Evolutionary conservation across 2,113 vertebrate species (phyloP).

Genomic region (Dasyurus viverrinus): DNA sequence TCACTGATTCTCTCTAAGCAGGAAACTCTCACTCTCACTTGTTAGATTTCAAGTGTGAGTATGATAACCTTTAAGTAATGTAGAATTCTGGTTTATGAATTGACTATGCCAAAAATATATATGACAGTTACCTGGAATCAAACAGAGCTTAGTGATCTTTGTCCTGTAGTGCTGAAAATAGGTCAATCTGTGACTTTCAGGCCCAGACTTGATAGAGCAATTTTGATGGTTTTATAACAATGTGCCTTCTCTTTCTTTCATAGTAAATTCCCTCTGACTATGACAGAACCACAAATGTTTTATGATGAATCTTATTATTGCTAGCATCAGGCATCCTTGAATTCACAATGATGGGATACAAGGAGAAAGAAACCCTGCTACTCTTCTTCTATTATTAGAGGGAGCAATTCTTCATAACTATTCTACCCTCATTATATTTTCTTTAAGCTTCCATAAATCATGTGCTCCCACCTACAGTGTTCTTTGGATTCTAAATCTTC

Average conservation of each 20-base stretch:
- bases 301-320: not conserved
- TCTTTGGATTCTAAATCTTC: not conserved
- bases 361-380: not conserved
- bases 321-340: not conserved
- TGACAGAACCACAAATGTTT: not conserved
- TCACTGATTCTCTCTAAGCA: not conserved
- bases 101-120: not conserved
- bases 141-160: not conserved
- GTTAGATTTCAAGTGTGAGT: not conserved
- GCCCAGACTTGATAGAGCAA: not conserved
- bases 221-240: not conserved
- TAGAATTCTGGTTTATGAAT: not conserved
- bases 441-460: not conserved
- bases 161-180: not conserved
- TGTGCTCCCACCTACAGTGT: not conserved
- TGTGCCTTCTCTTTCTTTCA: not conserved
- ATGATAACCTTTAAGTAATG: not conserved
- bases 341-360: not conserved
- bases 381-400: not conserved
- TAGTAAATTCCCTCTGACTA: not conserved
- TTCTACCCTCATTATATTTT: not conserved
- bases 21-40: not conserved
- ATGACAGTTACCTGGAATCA: not conserved
- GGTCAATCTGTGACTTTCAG: not conserved
- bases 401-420: not conserved